Evolutionary conservation across 2,888 invertebrate species (phyloP).

Genomic region (Hirtodrosophila trivittata): DNA sequence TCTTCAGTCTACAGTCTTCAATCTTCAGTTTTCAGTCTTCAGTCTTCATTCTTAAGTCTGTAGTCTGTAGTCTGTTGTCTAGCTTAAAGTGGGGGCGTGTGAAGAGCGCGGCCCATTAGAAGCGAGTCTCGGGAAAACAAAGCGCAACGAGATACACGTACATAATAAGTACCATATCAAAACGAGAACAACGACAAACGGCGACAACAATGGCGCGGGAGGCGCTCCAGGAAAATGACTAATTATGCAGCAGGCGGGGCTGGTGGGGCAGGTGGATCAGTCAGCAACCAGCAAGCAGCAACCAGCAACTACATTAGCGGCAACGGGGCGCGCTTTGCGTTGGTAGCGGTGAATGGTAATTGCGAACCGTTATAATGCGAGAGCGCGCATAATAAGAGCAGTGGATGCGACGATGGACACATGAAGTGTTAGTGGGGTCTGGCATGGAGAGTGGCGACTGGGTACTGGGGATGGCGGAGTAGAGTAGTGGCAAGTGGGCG

Average conservation of each 20-base stretch:
- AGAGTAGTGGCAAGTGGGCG: background rate
- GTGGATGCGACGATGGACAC: conserved; percentile 41
- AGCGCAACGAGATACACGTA: conserved; percentile 58
- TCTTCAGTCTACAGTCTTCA: conserved; percentile 2
- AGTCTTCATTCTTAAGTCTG: background rate
- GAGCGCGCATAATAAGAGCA: conserved; percentile 73
- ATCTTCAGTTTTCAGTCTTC: conserved; percentile 7
- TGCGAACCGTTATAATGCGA: conserved; percentile 76
- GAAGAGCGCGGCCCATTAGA: conserved; percentile 67
- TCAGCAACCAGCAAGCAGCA: conserved; percentile 17
- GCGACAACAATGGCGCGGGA: conserved; percentile 72
- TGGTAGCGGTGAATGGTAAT: conserved; percentile 79
- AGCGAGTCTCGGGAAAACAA: conserved; percentile 44
- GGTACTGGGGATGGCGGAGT: conserved; percentile 1
- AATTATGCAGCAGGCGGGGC: conserved; percentile 60
- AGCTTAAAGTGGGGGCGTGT: conserved; percentile 62
- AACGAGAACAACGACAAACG: conserved; percentile 69
- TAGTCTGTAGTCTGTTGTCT: background rate
- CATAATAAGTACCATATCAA: conserved; percentile 67
- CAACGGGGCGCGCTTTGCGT: conserved; percentile 60
- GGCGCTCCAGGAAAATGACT: conserved; percentile 73
- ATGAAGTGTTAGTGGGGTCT: conserved; percentile 27
- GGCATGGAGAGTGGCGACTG: conserved; percentile 24
- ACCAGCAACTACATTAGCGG: conserved; percentile 65
- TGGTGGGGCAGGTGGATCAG: background rate